Percentiles rank a stretch among this genome's conserved stretches.
These are phyloP conservation scores for Trididemnum clinides DNA, from an alignment of 23 tunicate genomes.

Conservation along the genomic window DNA sequence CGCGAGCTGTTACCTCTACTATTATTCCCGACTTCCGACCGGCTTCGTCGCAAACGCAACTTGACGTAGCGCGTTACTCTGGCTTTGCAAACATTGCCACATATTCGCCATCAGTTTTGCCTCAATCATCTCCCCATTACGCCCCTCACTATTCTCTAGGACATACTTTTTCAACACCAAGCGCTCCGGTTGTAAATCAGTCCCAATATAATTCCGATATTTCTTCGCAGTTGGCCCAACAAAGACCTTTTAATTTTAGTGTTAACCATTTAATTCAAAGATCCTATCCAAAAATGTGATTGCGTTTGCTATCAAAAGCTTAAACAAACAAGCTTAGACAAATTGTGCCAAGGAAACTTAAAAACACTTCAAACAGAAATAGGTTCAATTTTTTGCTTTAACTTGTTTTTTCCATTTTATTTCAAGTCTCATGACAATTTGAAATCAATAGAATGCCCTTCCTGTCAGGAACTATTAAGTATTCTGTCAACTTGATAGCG, in stretches of 20 bases:
- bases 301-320: too few species aligned
- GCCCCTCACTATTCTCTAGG: slow-evolving; percentile 24
- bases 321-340: too few species aligned
- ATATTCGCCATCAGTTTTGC: not conserved
- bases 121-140: slow-evolving; percentile 27
- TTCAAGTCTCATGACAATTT: too few species aligned
- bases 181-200: slow-evolving; percentile 3
- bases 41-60: slow-evolving; percentile 37
- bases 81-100: slow-evolving; percentile 18
- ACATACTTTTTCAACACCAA: slow-evolving; percentile 9
- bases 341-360: too few species aligned
- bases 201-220: slow-evolving; percentile 32
- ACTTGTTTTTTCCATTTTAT: too few species aligned
- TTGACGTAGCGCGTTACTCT: slow-evolving; percentile 27
- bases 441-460: too few species aligned
- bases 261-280: slow-evolving; percentile 80
- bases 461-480: too few species aligned
- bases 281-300: slow-evolving; percentile 66
- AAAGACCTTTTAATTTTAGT: slow-evolving; percentile 65
- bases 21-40: slow-evolving; percentile 54
- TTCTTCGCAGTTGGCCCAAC: slow-evolving; percentile 34
- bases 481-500: too few species aligned
- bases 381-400: too few species aligned
- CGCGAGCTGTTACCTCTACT: slow-evolving; percentile 34
- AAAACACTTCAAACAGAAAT: too few species aligned